Evolutionary conservation across 2,113 vertebrate genomes (phyloP), one percentile per base, ranked within the genome.

Genomic region (Thymallus thymallus): DNA sequence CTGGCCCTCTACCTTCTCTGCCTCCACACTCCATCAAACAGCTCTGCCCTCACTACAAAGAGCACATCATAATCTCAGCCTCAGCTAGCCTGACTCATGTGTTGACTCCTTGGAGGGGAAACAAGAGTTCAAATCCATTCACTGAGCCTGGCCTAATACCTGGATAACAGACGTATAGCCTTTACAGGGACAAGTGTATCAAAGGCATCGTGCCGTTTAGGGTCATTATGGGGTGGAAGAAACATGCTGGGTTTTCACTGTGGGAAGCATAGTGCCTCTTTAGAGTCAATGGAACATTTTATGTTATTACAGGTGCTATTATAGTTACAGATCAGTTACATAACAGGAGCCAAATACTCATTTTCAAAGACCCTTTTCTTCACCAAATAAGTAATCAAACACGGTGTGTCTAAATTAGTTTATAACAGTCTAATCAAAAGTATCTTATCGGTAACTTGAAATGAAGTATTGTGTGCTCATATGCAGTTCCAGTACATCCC

Each of bases 61-160:
- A 18, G 18, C n/a, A 55, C n/a, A n/a, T 16, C 26, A 13, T 60
- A 60, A 60, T 60, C 29, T 35, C 56, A 24, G 24, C 24, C 41
- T 10, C 35, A 41, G 35, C 35, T 16, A 64, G 62, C 14, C 62
- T 64, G 62, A 64, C 14, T 55, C 51, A 55, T 14, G 35, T 41
- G 35, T 41, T 20, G 4, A 55, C 51, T 55, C 51, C 51, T 55
- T 18, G 51, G 51, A 48, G 13, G 48, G 18, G 51, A 4, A 55
- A 51, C 16, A 51, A 26, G 24, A 63, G 22, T 63, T 63, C 26
- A 64, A n/a, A 67, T 41, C 5, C n/a, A 67, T 67, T 35, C 65
- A 32, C 29, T 45, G 65, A 45, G 65, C 65, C 65, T 13, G 62
- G 62, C 24, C 35, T 64, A 64, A 64, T 16, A 64, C 62, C 66